phyloP scores from a whole-genome alignment of 2,888 invertebrate species.

The Rotaria macrura region DNA sequence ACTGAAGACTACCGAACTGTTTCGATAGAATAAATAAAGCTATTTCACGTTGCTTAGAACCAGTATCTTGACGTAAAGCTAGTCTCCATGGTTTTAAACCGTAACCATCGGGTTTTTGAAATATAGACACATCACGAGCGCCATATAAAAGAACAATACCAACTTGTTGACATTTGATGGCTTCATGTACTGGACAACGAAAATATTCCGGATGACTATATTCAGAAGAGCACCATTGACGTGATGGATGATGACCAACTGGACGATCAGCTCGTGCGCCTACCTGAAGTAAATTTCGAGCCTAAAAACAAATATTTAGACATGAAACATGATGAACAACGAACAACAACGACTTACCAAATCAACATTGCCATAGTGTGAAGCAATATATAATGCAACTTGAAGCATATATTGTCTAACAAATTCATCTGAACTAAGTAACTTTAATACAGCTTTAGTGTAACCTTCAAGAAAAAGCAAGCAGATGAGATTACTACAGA shows the following conservation, averaged over 20 bases:
- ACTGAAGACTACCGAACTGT: slow-evolving; percentile 22
- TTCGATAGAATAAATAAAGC: slow-evolving; percentile 27
- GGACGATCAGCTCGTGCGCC: slow-evolving; percentile 23
- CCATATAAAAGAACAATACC: slow-evolving; percentile 22
- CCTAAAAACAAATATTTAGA: slow-evolving; percentile 21
- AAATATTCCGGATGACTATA: not conserved
- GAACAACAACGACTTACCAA: not conserved
- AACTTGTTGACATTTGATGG: slow-evolving; percentile 22
- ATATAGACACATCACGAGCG: not conserved
- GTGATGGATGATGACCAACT: slow-evolving; percentile 30
- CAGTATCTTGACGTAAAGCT: slow-evolving; percentile 24
- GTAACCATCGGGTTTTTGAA: slow-evolving; percentile 29
- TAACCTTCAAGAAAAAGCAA: not conserved
- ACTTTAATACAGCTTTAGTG: slow-evolving; percentile 20
- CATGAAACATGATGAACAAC: not conserved
- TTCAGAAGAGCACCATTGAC: slow-evolving; percentile 30
- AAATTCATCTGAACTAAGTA: slow-evolving; percentile 23
- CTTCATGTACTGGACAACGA: slow-evolving; percentile 26
- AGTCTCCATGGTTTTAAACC: slow-evolving; percentile 29
- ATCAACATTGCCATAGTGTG: slow-evolving; percentile 29
- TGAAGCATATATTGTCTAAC: slow-evolving; percentile 29
- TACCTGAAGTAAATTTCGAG: slow-evolving; percentile 1
- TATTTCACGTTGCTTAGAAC: slow-evolving; percentile 27
- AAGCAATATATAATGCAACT: slow-evolving; percentile 24
- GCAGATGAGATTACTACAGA: not conserved